Evolutionary conservation across 2,888 invertebrate species (phyloP).

Genomic region (Noctua comes): DNA sequence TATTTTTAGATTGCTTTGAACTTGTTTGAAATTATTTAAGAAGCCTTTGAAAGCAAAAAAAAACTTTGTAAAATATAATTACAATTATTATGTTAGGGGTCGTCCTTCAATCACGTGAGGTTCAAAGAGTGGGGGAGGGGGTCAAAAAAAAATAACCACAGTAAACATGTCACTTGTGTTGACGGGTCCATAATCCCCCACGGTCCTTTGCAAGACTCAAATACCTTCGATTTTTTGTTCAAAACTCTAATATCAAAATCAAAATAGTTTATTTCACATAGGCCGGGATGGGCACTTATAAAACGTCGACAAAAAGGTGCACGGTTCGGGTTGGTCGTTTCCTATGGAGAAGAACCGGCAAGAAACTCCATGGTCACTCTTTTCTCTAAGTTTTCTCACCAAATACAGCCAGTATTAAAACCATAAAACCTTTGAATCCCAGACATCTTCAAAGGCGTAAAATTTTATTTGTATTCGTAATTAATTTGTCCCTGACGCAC

Average conservation of each 20-base stretch:
- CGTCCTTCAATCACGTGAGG: too few relatives aligned
- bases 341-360: too few relatives aligned
- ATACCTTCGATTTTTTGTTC: background rate
- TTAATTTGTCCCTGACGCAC: conserved; percentile 45
- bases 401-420: conserved; percentile 9
- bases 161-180: background rate
- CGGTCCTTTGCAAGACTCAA: background rate
- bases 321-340: too few relatives aligned
- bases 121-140: too few relatives aligned
- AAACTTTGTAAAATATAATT: background rate
- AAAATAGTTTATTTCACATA: too few relatives aligned
- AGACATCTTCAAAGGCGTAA: conserved; percentile 27
- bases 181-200: background rate
- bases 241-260: too few relatives aligned
- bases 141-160: too few relatives aligned
- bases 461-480: conserved; percentile 53
- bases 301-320: too few relatives aligned
- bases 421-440: conserved; percentile 15
- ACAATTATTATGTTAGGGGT: too few relatives aligned
- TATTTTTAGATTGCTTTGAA: background rate
- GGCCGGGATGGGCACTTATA: too few relatives aligned
- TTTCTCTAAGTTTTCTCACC: background rate
- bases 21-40: background rate
- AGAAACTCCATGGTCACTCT: too few relatives aligned
- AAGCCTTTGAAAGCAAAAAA: background rate